Conservation (phyloP, 2,113 vertebrate genomes). For the Saguinus imperator region DNA sequence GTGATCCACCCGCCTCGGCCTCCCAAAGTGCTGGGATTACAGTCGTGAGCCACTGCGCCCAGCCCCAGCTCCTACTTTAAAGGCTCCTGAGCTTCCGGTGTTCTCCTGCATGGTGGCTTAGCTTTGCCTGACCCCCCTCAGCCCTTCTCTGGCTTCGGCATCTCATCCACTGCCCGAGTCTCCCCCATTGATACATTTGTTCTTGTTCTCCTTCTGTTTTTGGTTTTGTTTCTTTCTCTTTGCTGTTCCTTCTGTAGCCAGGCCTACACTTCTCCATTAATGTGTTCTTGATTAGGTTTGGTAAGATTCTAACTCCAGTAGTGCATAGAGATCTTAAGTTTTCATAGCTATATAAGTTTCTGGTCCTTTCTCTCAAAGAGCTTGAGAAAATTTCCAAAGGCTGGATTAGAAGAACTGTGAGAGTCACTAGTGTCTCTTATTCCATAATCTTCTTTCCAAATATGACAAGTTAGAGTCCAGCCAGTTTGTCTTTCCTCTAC, state of each 20-base stretch:
- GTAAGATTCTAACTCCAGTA: background rate
- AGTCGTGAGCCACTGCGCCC: too few relatives aligned
- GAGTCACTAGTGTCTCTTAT: background rate
- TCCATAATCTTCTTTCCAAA: background rate
- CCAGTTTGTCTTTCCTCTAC: background rate
- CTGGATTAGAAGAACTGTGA: background rate
- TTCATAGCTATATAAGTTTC: background rate
- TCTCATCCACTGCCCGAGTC: fast-evolving
- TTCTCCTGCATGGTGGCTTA: background rate
- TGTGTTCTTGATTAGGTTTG: background rate
- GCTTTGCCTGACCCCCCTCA: background rate
- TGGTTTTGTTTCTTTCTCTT: background rate
- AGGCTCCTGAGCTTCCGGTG: background rate
- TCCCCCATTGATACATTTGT: background rate
- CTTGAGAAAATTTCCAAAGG: background rate
- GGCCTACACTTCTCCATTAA: background rate
- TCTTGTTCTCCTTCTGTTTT: background rate
- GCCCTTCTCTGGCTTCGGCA: too few relatives aligned
- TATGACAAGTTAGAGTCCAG: background rate
- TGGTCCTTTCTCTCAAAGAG: background rate
- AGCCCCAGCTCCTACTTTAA: background rate
- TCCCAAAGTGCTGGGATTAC: too few relatives aligned
- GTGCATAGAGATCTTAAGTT: background rate
- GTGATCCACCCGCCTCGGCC: too few relatives aligned
- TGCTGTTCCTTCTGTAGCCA: background rate